Evolutionary conservation across 2,888 invertebrate species (phyloP).

Genomic region (Emmelina monodactyla): DNA sequence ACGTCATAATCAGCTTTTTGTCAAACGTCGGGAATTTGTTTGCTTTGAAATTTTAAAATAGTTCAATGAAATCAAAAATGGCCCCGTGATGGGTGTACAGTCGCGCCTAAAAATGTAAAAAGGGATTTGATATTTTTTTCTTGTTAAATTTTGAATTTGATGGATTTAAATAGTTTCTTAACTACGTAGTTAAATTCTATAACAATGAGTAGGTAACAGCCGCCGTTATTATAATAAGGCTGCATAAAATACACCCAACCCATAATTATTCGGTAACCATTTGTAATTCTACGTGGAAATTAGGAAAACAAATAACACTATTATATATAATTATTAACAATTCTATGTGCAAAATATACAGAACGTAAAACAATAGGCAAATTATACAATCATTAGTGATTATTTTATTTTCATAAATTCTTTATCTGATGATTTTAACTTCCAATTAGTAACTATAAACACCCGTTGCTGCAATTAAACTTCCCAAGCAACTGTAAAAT

Average conservation of each 20-base stretch:
- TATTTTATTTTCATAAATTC: slow-evolving; percentile 27
- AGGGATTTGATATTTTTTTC: too few species aligned
- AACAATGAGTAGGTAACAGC: too few species aligned
- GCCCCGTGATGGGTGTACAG: slow-evolving; percentile 15
- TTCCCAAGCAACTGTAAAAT: slow-evolving; percentile 60
- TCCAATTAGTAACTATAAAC: slow-evolving; percentile 54
- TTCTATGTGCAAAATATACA: not conserved
- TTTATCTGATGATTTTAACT: slow-evolving; percentile 48
- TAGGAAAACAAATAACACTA: too few species aligned
- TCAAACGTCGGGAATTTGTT: slow-evolving; percentile 55
- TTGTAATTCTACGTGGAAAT: too few species aligned
- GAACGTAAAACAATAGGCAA: not conserved
- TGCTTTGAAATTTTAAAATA: slow-evolving; percentile 27
- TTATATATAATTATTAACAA: not conserved
- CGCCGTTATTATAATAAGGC: too few species aligned
- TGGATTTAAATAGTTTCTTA: too few species aligned
- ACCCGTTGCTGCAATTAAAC: slow-evolving; percentile 54
- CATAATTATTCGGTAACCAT: too few species aligned
- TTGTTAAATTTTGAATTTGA: too few species aligned
- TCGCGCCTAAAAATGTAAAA: slow-evolving; percentile 4
- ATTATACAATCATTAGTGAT: slow-evolving; percentile 8
- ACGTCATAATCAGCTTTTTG: slow-evolving; percentile 66
- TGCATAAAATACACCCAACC: too few species aligned
- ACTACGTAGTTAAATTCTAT: too few species aligned
- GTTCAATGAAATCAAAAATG: not conserved